These are phyloP conservation scores for Gasterosteus aculeatus DNA, from an alignment of 2,113 vertebrate genomes.

Conservation along the genomic window DNA sequence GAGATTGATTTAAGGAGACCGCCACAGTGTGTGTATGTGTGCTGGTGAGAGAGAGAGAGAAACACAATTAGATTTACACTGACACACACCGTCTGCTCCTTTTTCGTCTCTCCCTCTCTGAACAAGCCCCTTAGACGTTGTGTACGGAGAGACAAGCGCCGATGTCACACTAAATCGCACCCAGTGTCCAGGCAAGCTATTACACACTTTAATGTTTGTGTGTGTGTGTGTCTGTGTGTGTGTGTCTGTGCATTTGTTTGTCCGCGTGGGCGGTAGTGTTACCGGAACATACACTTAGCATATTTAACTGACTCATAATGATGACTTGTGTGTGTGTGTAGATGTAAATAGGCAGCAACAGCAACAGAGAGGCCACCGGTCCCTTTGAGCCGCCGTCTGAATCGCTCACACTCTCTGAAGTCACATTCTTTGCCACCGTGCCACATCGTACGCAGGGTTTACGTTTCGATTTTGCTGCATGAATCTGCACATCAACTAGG, in stretches of 20 bases:
- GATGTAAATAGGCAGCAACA: slow-evolving; percentile 22
- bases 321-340: slow-evolving; percentile 32
- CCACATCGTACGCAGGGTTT: neutral
- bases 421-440: neutral
- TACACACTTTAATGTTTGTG: slow-evolving; percentile 33
- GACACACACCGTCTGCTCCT: slow-evolving; percentile 27
- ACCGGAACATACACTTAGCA: slow-evolving; percentile 57
- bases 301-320: slow-evolving; percentile 66
- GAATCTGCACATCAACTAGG: neutral
- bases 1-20: slow-evolving; percentile 47
- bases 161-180: slow-evolving; percentile 65
- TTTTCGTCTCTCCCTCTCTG: neutral
- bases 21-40: neutral
- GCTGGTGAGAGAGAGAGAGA: slow-evolving; percentile 7
- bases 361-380: slow-evolving; percentile 22
- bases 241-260: slow-evolving; percentile 39
- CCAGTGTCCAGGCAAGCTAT: slow-evolving; percentile 31
- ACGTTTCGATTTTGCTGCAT: neutral
- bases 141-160: slow-evolving; percentile 59
- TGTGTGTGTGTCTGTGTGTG: slow-evolving; percentile 18
- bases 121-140: slow-evolving; percentile 40
- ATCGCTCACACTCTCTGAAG: slow-evolving; percentile 1
- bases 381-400: slow-evolving; percentile 47
- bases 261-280: slow-evolving; percentile 52
- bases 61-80: slow-evolving; percentile 51